Evolutionary conservation across 2,888 invertebrate genomes (phyloP), one percentile per base, ranked within the genome.

Genomic region (Tupiocoris notatus): DNA sequence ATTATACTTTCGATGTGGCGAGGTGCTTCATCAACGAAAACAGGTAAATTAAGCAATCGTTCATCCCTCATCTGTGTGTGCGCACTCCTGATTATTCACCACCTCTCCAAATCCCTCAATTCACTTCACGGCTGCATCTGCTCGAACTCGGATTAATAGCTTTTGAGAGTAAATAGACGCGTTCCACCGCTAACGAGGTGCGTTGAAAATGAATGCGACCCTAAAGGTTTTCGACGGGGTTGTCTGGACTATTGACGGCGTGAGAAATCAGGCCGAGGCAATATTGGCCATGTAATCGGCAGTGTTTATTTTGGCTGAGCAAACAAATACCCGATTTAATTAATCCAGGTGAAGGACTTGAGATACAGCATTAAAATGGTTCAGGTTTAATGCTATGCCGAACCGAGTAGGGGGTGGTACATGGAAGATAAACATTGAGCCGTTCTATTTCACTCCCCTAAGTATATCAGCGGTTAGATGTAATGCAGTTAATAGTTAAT

Each of bases 291-390:
- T 67, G 67, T 67, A 67, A 67, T 67, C 67, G 67, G 67, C 39
- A 57, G 67, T 67, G 67, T 67, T 67, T 67, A 67, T 67, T 20
- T 56, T 65, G 21, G 20, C 67, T 56, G 67, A 39, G 21, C 67
- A 57, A 67, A 67, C 67, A 67, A 67, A 67, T 67, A 67, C 67
- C 57, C 67, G 54, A 67, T 67, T 67, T 67, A 67, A 67, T 67
- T 67, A 67, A 67, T 67, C 57, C 67, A 67, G 67, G 67, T 67
- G 39, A 39, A 39, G 39, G 39, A 39, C 39, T 39, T 39, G 39
- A 12, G 39, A 39, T 3, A 39, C 12, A 12, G 39, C 39, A 7
- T 39, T 39, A 39, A 39, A 39, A 39, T 39, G 12, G 12, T 12
- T 12, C 39, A 12, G 39, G 39, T 39, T n/a, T n/a, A n/a, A n/a